These are phyloP conservation scores for Pipistrellus pygmaeus DNA, from an alignment of 2,797 vertebrate genomes.

Conservation along the genomic window DNA sequence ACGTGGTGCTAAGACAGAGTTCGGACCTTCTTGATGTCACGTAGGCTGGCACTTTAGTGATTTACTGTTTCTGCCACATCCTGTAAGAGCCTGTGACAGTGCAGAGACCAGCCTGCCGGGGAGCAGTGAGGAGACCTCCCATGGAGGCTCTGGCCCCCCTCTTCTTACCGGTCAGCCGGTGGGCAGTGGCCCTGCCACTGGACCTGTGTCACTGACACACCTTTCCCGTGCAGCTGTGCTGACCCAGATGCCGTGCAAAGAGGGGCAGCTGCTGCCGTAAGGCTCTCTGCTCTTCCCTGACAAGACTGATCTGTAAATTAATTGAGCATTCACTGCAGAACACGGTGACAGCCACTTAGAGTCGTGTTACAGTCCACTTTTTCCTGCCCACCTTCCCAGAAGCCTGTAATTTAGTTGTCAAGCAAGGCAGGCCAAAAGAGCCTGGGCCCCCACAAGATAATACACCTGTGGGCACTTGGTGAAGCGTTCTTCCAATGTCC, in stretches of 20 bases:
- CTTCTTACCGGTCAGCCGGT: background rate
- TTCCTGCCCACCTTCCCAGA: slow-evolving; percentile 28
- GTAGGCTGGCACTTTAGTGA: background rate
- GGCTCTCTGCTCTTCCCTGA: background rate
- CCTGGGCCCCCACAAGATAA: background rate
- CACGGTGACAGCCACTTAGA: background rate
- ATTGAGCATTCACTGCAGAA: background rate
- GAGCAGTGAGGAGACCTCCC: background rate
- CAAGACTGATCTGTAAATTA: background rate
- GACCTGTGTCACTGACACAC: background rate
- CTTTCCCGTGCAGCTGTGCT: background rate
- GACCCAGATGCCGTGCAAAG: background rate
- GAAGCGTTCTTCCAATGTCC: background rate
- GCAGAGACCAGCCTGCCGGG: background rate
- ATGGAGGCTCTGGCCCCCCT: background rate
- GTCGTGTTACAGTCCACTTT: background rate
- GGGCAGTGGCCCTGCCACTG: background rate
- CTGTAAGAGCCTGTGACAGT: background rate
- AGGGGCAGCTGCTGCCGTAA: background rate
- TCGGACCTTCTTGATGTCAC: background rate
- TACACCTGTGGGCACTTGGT: background rate
- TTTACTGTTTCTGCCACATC: background rate
- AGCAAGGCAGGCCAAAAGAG: background rate
- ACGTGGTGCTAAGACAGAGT: slow-evolving; percentile 30
- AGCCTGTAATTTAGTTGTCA: background rate